phyloP scores from a whole-genome alignment of 2,113 vertebrate genomes.

The Parotia lawesii region DNA sequence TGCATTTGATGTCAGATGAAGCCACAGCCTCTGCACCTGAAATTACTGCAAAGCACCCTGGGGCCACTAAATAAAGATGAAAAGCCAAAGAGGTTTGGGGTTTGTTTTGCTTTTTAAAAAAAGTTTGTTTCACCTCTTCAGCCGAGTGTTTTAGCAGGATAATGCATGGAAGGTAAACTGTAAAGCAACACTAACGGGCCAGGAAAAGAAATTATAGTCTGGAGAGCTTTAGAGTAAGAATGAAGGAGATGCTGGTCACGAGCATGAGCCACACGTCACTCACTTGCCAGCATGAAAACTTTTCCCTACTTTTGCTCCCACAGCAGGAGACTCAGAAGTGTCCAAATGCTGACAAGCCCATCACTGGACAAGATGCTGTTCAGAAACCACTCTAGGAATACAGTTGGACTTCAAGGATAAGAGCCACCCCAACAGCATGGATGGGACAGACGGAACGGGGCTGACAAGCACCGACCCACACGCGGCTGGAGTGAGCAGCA shows the following conservation, averaged over 20 bases:
- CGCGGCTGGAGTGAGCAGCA: not conserved
- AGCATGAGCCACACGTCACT: not conserved
- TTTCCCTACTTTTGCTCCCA: constrained; percentile 24
- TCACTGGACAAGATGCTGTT: not conserved
- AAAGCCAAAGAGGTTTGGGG: constrained; percentile 20
- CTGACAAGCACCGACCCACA: not conserved
- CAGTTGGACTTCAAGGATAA: not conserved
- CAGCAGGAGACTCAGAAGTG: not conserved
- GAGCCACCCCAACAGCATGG: not conserved
- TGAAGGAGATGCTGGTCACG: constrained; percentile 15
- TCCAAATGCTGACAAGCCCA: not conserved
- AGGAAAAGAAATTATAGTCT: constrained; percentile 29
- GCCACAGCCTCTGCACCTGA: constrained; percentile 30
- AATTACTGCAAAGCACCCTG: constrained; percentile 60
- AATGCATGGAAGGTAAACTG: constrained; percentile 54
- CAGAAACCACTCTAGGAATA: not conserved
- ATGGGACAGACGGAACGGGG: not conserved
- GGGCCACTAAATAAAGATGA: constrained; percentile 47
- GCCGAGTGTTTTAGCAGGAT: constrained; percentile 57
- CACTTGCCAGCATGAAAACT: not conserved
- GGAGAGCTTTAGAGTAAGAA: constrained; percentile 33
- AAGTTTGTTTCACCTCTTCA: constrained; percentile 33
- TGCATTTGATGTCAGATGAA: constrained; percentile 32
- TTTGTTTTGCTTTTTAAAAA: not conserved
- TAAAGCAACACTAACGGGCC: constrained; percentile 25